Conservation (phyloP, 1,140 invertebrate genomes). For the Uloborus diversus region DNA sequence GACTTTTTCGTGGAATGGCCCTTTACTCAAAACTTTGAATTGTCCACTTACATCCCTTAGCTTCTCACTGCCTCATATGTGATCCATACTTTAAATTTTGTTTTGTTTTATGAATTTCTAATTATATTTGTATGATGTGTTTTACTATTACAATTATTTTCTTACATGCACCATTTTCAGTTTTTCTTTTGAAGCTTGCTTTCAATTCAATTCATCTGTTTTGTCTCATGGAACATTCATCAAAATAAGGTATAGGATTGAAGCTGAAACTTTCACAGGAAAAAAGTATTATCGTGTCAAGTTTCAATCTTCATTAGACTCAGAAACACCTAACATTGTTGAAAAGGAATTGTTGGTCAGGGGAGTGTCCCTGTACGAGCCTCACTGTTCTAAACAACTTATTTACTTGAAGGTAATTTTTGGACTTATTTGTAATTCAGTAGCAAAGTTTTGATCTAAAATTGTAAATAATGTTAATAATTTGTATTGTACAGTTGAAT, state of each 20-base stretch:
- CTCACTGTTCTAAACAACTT: conserved; percentile 76
- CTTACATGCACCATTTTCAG: conserved; percentile 68
- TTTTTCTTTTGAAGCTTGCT: conserved; percentile 88
- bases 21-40: too few relatives aligned
- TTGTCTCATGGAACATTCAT: conserved; percentile 62
- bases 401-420: conserved; percentile 78
- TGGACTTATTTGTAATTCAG: too few relatives aligned
- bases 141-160: conserved; percentile 24
- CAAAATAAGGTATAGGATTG: conserved; percentile 78
- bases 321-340: conserved; percentile 64
- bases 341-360: conserved; percentile 61
- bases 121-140: neutral
- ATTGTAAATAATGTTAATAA: too few relatives aligned
- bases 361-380: conserved; percentile 29
- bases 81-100: too few relatives aligned
- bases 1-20: too few relatives aligned
- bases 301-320: conserved; percentile 67
- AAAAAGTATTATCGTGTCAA: conserved; percentile 84
- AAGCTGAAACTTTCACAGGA: conserved; percentile 80
- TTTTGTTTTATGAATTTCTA: too few relatives aligned
- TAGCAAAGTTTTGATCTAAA: too few relatives aligned
- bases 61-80: too few relatives aligned
- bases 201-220: conserved; percentile 73
- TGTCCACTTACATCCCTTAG: too few relatives aligned
- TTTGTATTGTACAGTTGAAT: too few relatives aligned